phyloP scores from a whole-genome alignment of 2,797 vertebrate genomes.

The Sardinella longiceps region DNA sequence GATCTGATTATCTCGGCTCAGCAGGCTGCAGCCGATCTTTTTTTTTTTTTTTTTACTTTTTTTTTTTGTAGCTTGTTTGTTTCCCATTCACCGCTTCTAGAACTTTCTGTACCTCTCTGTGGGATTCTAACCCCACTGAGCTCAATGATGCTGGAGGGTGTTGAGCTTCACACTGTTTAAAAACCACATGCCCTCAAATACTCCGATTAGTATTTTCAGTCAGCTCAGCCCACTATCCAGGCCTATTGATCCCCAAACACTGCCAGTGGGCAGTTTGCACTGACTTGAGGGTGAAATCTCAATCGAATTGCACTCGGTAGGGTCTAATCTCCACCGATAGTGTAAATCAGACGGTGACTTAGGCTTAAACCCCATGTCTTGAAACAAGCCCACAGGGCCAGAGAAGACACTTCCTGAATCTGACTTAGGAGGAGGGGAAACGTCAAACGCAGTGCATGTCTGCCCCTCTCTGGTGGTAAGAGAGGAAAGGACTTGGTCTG shows the following conservation, averaged over 20 bases:
- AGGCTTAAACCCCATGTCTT: neutral
- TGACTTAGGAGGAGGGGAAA: no score
- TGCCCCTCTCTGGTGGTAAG: neutral
- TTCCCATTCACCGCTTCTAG: neutral
- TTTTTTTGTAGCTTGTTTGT: neutral
- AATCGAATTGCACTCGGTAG: neutral
- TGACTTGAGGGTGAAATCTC: neutral
- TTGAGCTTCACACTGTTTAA: neutral
- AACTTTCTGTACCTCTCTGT: neutral
- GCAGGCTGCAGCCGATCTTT: neutral
- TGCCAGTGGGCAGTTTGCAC: neutral
- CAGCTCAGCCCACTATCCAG: neutral
- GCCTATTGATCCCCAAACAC: neutral
- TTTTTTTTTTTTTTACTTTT: neutral
- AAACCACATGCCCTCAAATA: neutral
- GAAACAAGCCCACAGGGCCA: neutral
- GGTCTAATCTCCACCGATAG: neutral
- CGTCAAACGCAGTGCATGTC: neutral
- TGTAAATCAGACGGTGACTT: neutral
- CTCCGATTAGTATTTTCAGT: neutral
- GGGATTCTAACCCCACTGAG: neutral
- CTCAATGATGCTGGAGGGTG: neutral
- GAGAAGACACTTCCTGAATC: neutral
- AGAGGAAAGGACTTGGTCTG: neutral
- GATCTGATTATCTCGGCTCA: constrained; percentile 11